phyloP scores from a whole-genome alignment of 2,113 vertebrate genomes.

The Dendrocopos noguchii region DNA sequence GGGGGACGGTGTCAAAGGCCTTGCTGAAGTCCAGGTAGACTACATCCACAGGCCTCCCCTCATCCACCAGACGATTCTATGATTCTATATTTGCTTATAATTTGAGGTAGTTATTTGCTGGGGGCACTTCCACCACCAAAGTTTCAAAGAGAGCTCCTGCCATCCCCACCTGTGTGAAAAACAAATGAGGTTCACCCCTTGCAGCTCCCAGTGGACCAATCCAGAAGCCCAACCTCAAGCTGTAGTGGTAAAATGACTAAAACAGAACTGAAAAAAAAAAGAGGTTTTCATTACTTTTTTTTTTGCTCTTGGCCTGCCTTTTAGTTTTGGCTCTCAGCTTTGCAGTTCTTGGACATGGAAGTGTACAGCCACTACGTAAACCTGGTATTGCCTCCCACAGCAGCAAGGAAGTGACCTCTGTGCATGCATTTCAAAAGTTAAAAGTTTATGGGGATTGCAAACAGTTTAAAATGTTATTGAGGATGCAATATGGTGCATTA shows the following conservation, averaged over 20 bases:
- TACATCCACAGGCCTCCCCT: too few relatives aligned
- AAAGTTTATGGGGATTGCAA: conserved; percentile 20
- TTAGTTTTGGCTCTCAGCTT: background rate
- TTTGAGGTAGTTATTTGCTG: background rate
- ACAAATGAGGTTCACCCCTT: accelerated
- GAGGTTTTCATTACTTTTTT: background rate
- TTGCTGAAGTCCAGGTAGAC: too few relatives aligned
- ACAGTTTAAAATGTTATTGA: background rate
- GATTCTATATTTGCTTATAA: accelerated
- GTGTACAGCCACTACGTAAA: background rate
- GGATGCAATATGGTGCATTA: conserved; percentile 1
- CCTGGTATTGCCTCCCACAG: background rate
- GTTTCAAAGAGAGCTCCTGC: background rate
- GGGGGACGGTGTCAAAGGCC: too few relatives aligned
- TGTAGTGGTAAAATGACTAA: background rate
- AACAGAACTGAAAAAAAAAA: background rate
- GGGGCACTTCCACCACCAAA: background rate
- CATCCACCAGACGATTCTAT: too few relatives aligned
- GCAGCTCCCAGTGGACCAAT: background rate
- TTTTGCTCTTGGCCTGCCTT: background rate
- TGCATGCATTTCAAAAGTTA: background rate
- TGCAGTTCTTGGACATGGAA: conserved; percentile 11
- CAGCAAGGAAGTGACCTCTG: background rate
- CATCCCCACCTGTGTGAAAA: background rate
- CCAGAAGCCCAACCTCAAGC: background rate